These are phyloP conservation scores for Hyperoplus lanceolatus DNA, from an alignment of 2,797 vertebrate genomes.

Conservation along the genomic window DNA sequence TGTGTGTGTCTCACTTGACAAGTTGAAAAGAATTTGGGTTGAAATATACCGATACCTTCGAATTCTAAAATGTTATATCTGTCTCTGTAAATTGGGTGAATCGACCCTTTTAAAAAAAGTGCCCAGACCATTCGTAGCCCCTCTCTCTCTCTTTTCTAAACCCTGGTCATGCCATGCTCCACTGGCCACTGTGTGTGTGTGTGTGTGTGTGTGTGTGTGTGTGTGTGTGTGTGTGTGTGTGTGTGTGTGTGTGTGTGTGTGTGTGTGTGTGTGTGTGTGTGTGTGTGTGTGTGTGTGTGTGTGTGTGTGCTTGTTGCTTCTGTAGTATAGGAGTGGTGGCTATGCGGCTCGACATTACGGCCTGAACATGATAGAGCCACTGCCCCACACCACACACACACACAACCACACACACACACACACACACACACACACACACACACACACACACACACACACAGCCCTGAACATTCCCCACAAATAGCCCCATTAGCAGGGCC, in stretches of 20 bases:
- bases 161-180: conserved; percentile 49
- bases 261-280: conserved; percentile 69
- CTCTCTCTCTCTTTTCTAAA: conserved; percentile 33
- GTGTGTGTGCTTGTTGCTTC: conserved; percentile 86
- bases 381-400: conserved; percentile 12
- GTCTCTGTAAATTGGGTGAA: conserved; percentile 16
- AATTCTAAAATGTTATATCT: conserved; percentile 10
- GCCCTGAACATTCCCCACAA: conserved; percentile 75
- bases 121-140: conserved; percentile 5
- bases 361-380: conserved; percentile 54
- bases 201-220: conserved; percentile 22
- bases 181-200: conserved; percentile 54
- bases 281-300: conserved; percentile 69
- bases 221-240: no score
- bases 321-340: conserved; percentile 87
- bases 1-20: background rate
- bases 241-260: conserved; percentile 48
- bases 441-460: background rate
- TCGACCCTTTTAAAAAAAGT: conserved; percentile 9
- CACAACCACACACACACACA: no score
- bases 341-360: conserved; percentile 81
- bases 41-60: background rate
- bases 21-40: background rate
- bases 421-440: no score
- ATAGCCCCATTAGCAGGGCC: conserved; percentile 75